Conservation (phyloP, 2,888 invertebrate species). For the Plagiodera versicolora region DNA sequence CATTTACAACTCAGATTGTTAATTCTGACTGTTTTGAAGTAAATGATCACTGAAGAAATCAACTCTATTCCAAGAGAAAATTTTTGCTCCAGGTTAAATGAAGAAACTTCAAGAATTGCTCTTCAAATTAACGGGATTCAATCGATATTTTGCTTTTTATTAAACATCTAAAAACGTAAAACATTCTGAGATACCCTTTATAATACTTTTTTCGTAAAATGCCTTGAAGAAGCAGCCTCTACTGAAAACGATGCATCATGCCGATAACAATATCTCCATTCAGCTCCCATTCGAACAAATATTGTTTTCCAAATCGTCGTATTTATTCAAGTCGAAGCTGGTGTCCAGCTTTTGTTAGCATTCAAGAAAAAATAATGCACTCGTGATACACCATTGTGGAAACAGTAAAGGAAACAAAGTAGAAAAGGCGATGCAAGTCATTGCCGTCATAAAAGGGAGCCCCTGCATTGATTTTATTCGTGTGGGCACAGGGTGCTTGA, state of each 20-base stretch:
- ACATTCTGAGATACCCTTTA: too few relatives aligned
- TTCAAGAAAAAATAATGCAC: not conserved
- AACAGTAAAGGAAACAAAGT: slow-evolving; percentile 40
- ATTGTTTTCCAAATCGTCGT: not conserved
- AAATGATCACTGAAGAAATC: too few relatives aligned
- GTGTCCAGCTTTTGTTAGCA: not conserved
- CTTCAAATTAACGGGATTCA: too few relatives aligned
- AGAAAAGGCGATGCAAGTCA: slow-evolving; percentile 39
- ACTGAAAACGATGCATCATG: slow-evolving; percentile 1
- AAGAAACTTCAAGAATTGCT: too few relatives aligned
- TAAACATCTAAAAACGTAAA: too few relatives aligned
- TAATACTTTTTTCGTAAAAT: not conserved
- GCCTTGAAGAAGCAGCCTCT: not conserved
- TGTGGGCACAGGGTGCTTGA: slow-evolving; percentile 34
- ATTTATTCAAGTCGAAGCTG: not conserved
- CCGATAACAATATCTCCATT: not conserved
- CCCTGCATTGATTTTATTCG: slow-evolving; percentile 45
- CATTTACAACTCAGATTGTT: too few relatives aligned
- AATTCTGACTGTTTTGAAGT: too few relatives aligned
- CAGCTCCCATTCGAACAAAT: not conserved
- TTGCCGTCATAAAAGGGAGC: slow-evolving; percentile 45
- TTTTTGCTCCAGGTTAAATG: too few relatives aligned
- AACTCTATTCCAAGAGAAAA: too few relatives aligned
- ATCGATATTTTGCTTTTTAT: too few relatives aligned
- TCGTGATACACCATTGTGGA: slow-evolving; percentile 31